Base-by-base conservation (phyloP, 2,888 invertebrate genomes). In the Apomyelois bistriatella region DNA sequence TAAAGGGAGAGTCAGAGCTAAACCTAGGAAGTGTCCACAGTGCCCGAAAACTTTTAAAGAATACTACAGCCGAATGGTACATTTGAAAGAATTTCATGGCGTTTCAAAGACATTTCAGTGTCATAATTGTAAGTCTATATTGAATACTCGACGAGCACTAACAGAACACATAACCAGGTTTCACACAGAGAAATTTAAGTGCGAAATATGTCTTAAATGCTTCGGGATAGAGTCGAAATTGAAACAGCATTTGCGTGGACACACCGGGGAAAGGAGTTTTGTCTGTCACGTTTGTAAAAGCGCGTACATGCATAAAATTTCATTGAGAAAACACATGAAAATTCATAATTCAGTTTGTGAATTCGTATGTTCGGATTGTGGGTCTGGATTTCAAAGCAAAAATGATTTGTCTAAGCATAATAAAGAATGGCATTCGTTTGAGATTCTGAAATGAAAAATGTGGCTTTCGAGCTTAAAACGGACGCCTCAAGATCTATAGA, bases 181-280 rank as follows among this genome's bases (percentile, higher is more conserved):
- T 4, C 90, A 90, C 41, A 85, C 88, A 3, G 81, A 90, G 13
- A 84, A 80, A 41, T 88, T 72, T 37, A 84, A 81, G 57, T 91
- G 91, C 35, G 76, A 82, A 47, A 62, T 82, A 1, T 91, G 91
- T 52, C 79, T 74, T 22, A 89, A 88, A 54, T 80, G 83, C 49
- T 91, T 91, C 22, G 72, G 82, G 1, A 82, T 85, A 60, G 78
- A 82, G 32, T 87, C 85, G 1, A 82, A 79, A 62, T 76, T 91
- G 6, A 85, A 82, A 52, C 78, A 82, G 22, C 91, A 91, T 52
- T 77, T 84, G 72, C 60, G 74, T 0, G 77, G 81, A 0, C 88
- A 89, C 53, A 82, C 82, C 0, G 85, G 86, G 0, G 88, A 88
- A 54, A 74, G 79, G 6, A 82, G 73, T 43, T 90, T 82, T 22